Base-by-base conservation (phyloP, 2,113 vertebrate species). In the Oncorhynchus nerka region DNA sequence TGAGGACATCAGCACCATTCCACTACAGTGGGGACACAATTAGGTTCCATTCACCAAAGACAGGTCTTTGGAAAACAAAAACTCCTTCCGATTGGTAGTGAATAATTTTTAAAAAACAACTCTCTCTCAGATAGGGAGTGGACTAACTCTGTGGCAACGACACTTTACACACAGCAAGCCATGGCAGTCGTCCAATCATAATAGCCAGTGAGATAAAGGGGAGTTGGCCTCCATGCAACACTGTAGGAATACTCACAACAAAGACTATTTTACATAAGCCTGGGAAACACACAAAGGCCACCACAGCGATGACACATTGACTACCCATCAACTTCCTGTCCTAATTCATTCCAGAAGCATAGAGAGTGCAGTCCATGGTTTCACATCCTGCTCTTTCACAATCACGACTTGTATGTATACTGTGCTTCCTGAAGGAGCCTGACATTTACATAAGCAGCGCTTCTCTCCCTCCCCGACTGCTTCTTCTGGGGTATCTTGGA, bases 171-270 rank as follows among this genome's bases (percentile, higher is more conserved):
- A 22, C 3, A 74, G 72, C 16, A 72, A 69, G 66, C 24, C 30
- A 15, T 59, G 67, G 70, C 71, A 51, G 13, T 12, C n/a, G 1
- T 73, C 74, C 75, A 81, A 77, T 79, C 66, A 76, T 59, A 84
- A 81, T 65, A 73, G 19, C 55, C 3, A 48, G 39, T 64, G 26
- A 77, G 75, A 81, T 57, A 55, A 76, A 77, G 62, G 39, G 55
- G n/a, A 69, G 68, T 67, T 20, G 77, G 65, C 4, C 1, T 20
- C 22, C 8, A 9, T 13, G 55, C 65, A 55, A 75, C 49, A 57
- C 74, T 59, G 69, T 19, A 77, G 26, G 34, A 22, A 39, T 39
- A 39, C 8, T 39, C 39, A 39, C 48, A 22, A 67, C 61, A 72
- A 39, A 39, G 20, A 51, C 68, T 71, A 77, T 51, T 62, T 81